phyloP scores from a whole-genome alignment of 2,888 invertebrate species.

The Synanthedon myopaeformis region DNA sequence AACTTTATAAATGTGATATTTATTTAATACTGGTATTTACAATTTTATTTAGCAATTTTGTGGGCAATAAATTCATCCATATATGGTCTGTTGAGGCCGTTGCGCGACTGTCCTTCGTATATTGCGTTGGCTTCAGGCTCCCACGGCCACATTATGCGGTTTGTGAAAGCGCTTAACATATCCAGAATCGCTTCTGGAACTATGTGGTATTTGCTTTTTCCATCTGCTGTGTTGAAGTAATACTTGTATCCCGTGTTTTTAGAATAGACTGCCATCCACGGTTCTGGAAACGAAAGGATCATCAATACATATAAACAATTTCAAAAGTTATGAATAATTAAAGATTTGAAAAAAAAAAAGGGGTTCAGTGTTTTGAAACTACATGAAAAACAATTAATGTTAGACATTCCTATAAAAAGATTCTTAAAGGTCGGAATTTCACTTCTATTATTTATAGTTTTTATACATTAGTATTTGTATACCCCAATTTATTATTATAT shows the following conservation, averaged over 20 bases:
- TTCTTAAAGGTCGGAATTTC: too few relatives aligned
- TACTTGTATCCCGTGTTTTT: conserved; percentile 45
- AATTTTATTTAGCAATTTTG: conserved; percentile 16
- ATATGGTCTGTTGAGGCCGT: conserved; percentile 25
- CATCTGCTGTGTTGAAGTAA: conserved; percentile 37
- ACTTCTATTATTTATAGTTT: too few relatives aligned
- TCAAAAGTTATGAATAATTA: too few relatives aligned
- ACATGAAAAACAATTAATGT: too few relatives aligned
- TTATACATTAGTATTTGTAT: too few relatives aligned
- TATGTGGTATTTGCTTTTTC: conserved; percentile 43
- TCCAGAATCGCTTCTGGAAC: conserved; percentile 40
- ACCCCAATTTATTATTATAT: too few relatives aligned
- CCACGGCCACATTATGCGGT: conserved; percentile 53
- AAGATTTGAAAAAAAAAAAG: too few relatives aligned
- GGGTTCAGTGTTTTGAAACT: too few relatives aligned
- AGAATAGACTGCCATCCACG: conserved; percentile 55
- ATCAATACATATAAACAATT: too few relatives aligned
- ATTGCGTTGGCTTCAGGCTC: conserved; percentile 39
- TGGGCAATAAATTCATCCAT: conserved; percentile 37
- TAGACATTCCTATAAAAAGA: too few relatives aligned
- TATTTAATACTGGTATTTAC: neutral
- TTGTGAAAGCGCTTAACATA: conserved; percentile 31
- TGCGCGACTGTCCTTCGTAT: conserved; percentile 29
- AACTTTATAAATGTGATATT: neutral
- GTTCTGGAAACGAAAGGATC: conserved; percentile 32